Percentiles rank a stretch among this genome's conserved stretches.
Conservation (phyloP, 2,888 invertebrate species). For the Cheilosia variabilis region DNA sequence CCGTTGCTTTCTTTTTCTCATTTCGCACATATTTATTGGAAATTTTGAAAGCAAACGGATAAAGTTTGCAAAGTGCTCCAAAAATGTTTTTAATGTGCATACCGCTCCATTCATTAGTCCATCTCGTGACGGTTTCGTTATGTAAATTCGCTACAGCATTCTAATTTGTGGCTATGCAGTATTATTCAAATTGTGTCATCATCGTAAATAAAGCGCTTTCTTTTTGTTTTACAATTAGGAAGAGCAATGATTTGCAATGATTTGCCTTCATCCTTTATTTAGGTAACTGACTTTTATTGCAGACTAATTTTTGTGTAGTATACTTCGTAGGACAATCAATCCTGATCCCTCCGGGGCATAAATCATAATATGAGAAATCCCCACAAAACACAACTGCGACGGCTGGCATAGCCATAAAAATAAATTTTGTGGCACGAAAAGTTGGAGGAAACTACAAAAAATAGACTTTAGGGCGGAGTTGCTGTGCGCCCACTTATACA, state of each 20-base stretch:
- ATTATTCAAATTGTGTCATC: neutral
- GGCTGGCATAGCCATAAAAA: too few relatives aligned
- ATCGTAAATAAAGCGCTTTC: neutral
- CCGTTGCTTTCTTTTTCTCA: neutral
- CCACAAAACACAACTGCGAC: too few relatives aligned
- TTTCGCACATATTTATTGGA: conserved; percentile 35
- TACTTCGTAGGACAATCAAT: too few relatives aligned
- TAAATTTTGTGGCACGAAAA: too few relatives aligned
- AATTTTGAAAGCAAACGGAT: neutral
- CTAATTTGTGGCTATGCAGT: neutral
- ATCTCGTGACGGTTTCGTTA: neutral
- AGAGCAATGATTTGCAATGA: neutral
- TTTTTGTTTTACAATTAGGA: conserved; percentile 7
- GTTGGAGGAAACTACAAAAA: conserved; percentile 8
- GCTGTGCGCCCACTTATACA: neutral
- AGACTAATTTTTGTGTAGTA: conserved; percentile 22
- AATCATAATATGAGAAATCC: neutral
- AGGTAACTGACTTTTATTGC: conserved; percentile 34
- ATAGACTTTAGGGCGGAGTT: neutral
- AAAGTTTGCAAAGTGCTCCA: conserved; percentile 14
- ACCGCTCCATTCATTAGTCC: neutral
- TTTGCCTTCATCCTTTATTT: neutral
- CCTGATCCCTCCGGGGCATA: conserved; percentile 7
- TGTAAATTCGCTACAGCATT: conserved; percentile 23
- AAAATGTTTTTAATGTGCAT: too few relatives aligned